Evolutionary conservation across 2,797 vertebrate species (phyloP), one percentile per base, ranked within the genome.

Genomic region (Mergus octosetaceus): DNA sequence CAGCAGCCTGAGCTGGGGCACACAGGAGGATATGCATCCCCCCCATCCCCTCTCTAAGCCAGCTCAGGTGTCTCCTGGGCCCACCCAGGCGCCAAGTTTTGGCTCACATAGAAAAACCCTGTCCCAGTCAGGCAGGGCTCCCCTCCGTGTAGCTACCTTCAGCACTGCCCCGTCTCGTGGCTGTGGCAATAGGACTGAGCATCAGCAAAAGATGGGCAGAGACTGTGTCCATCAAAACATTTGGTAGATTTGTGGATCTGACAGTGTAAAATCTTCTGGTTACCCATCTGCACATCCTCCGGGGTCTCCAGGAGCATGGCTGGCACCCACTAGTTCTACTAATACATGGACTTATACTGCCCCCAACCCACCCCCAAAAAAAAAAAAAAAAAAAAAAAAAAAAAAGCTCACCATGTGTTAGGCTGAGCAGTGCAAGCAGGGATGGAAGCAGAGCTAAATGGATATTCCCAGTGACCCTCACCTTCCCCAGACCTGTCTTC

Each of bases 11-110:
- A 81, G 87, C 15, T 21, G 51, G 56, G 53, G 66, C 62, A 61
- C 0, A 1, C 22, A 2, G 74, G 36, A 51, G 21, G 34, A 34
- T 3, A 1, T 16, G 16, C 5, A 39, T 8, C n/a, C 69, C 20
- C n/a, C 36, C 14, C 4, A 27, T 10, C 17, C 34, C 47, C n/a
- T 34, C 25, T 36, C 22, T 36, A 39, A 36, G 69, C 54, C 25
- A 8, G 32, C 41, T 57, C 4, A 1, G 10, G 7, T 45, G 38
- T 34, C 62, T 80, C 20, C 22, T 87, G 53, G 30, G 24, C 17
- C 13, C 32, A 28, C 10, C 2, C 1, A 77, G 25, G 28, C 28
- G 39, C 4, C 53, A 18, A 38, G 8, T 58, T 74, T 90, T 78
- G 11, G 0, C 62, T 78, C 38, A 66, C 56, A 77, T 10, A 11